Evolutionary conservation across 2,797 vertebrate species (phyloP).

Genomic region (Potorous gilbertii): DNA sequence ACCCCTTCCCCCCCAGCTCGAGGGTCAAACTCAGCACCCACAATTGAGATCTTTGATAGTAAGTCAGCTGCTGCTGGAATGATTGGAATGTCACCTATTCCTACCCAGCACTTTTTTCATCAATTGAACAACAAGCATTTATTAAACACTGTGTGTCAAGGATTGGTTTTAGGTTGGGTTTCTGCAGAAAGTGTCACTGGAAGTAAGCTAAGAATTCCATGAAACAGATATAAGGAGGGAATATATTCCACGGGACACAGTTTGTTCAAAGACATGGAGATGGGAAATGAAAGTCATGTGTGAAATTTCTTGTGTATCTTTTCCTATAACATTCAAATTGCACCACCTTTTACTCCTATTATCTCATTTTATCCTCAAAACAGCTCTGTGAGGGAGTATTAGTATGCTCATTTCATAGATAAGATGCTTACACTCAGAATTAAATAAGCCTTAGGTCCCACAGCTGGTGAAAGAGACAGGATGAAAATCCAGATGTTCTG

Average conservation of each 20-base stretch:
- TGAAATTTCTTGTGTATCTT: background rate
- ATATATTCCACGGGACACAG: background rate
- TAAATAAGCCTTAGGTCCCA: background rate
- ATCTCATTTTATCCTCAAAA: background rate
- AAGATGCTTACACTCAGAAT: background rate
- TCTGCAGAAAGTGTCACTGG: background rate
- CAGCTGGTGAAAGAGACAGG: background rate
- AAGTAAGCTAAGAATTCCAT: background rate
- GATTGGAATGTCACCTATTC: background rate
- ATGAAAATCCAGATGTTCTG: background rate
- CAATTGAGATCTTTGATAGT: background rate
- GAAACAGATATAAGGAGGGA: background rate
- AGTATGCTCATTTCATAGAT: background rate
- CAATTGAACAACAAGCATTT: background rate
- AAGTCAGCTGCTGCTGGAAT: background rate
- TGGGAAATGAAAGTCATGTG: background rate
- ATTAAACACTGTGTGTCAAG: background rate
- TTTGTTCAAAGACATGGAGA: background rate
- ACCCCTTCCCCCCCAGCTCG: background rate
- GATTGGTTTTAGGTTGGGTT: background rate
- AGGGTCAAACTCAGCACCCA: background rate
- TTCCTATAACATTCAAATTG: background rate
- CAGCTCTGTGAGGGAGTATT: background rate
- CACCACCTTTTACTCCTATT: background rate
- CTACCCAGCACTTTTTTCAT: background rate